Conservation (phyloP, 1,140 invertebrate species). For the Musca vetustissima region DNA sequence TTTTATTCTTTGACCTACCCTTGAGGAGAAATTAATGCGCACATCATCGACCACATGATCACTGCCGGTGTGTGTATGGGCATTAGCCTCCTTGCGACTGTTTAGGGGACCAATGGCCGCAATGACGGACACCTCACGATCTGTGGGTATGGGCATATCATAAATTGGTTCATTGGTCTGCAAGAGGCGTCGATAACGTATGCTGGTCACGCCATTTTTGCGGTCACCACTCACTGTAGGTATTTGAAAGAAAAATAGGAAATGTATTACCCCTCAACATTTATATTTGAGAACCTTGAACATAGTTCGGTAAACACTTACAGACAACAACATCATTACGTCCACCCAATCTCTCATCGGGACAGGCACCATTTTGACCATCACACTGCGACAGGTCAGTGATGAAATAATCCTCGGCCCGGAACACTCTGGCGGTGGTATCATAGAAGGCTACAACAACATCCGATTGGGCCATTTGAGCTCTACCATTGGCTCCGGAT, state of each 20-base stretch:
- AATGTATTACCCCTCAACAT: not conserved
- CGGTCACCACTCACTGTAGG: conserved; percentile 67
- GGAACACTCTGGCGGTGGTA: conserved; percentile 66
- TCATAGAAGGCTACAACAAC: conserved; percentile 83
- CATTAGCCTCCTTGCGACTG: conserved; percentile 76
- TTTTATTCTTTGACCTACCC: conserved; percentile 35
- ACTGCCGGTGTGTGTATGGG: conserved; percentile 67
- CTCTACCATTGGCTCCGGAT: conserved; percentile 70
- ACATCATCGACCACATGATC: conserved; percentile 76
- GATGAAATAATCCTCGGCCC: conserved; percentile 83
- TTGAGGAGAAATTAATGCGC: conserved; percentile 71
- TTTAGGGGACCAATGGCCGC: conserved; percentile 86
- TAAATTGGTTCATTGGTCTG: conserved; percentile 72
- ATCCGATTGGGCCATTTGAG: conserved; percentile 78
- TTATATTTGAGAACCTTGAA: no score
- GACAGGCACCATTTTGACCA: conserved; percentile 80
- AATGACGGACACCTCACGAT: conserved; percentile 74
- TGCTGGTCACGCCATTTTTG: conserved; percentile 78
- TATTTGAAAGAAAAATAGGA: not conserved
- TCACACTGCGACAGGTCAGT: conserved; percentile 81
- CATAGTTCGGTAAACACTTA: no score
- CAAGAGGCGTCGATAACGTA: conserved; percentile 75
- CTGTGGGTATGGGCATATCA: conserved; percentile 68
- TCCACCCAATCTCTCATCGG: conserved; percentile 78
- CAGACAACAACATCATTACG: conserved; percentile 76